Evolutionary conservation across 2,113 vertebrate species (phyloP).

Genomic region (Notechis scutatus): DNA sequence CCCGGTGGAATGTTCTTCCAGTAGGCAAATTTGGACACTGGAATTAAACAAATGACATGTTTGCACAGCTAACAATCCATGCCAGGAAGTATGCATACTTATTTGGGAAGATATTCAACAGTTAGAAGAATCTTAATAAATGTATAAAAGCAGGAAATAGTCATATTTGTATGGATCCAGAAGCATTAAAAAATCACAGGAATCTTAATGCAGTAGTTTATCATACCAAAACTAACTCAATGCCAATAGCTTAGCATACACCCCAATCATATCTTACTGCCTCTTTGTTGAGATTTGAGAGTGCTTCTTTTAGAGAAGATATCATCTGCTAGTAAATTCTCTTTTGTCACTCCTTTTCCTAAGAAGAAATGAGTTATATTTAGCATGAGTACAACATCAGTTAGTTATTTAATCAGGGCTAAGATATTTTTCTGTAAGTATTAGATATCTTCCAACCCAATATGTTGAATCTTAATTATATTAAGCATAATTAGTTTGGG

Average conservation of each 20-base stretch:
- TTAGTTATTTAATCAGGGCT: constrained; percentile 23
- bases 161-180: background rate
- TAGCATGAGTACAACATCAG: background rate
- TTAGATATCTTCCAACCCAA: background rate
- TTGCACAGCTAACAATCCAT: background rate
- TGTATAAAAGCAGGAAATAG: background rate
- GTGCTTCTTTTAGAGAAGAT: background rate
- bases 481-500: constrained; percentile 29
- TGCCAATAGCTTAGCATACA: background rate
- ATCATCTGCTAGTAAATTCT: background rate
- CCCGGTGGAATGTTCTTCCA: background rate
- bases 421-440: constrained; percentile 13
- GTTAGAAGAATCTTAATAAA: background rate
- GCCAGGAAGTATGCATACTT: background rate
- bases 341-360: background rate
- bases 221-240: background rate
- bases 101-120: background rate
- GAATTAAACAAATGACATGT: background rate
- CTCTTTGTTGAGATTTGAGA: background rate
- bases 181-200: background rate
- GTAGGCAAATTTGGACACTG: background rate
- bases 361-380: background rate
- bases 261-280: constrained; percentile 1
- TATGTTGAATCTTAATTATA: background rate
- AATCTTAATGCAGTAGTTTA: background rate